Conservation (phyloP, 2,797 vertebrate genomes). For the Clamator glandarius region DNA sequence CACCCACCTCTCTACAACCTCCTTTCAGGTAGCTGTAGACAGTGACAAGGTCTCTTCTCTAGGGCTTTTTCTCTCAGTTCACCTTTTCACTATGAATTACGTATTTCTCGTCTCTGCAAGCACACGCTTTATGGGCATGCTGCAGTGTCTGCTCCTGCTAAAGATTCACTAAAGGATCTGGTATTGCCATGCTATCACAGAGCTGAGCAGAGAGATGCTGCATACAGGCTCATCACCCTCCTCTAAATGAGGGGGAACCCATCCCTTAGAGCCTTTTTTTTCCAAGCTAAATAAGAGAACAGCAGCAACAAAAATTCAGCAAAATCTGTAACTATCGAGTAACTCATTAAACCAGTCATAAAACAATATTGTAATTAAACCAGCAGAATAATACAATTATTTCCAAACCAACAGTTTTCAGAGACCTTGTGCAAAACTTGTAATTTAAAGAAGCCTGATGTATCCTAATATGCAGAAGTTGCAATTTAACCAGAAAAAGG, state of each 20-base stretch:
- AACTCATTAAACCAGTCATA: background rate
- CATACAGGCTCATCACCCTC: background rate
- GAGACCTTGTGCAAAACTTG: background rate
- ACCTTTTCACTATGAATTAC: fast-evolving
- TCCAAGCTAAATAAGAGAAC: background rate
- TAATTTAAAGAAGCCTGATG: background rate
- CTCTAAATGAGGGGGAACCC: background rate
- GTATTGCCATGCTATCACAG: background rate
- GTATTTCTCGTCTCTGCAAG: background rate
- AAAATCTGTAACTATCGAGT: background rate
- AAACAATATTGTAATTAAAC: no score
- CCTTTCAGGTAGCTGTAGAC: no score
- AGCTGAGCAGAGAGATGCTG: background rate
- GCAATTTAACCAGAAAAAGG: background rate
- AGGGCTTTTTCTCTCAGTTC: background rate
- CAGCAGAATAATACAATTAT: background rate
- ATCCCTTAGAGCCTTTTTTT: background rate
- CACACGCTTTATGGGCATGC: background rate
- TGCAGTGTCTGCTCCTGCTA: background rate
- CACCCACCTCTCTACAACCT: no score
- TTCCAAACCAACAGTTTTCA: background rate
- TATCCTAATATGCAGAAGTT: background rate
- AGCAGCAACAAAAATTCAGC: background rate
- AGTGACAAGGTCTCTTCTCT: no score
- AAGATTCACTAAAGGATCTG: background rate